phyloP scores from a whole-genome alignment of 1,140 invertebrate genomes.

The Harlomillsia oculata region DNA sequence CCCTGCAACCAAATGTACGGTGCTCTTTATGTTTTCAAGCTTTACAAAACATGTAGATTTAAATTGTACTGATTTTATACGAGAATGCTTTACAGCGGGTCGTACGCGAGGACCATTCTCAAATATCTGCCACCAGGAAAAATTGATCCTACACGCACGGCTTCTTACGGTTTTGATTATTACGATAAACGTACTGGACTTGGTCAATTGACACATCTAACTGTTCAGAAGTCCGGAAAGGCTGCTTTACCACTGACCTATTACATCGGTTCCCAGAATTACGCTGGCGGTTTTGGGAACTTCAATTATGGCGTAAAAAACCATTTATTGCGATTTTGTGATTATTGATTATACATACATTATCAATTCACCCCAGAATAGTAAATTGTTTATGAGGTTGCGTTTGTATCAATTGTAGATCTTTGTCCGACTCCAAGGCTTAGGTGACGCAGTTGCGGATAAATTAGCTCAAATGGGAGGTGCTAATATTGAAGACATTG shows the following conservation, averaged over 20 bases:
- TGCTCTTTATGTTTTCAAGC: neutral
- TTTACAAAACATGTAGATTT: neutral
- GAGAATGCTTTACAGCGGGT: neutral
- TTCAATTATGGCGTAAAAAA: constrained; percentile 22
- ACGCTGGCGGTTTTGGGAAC: constrained; percentile 22
- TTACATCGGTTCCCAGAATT: constrained; percentile 19
- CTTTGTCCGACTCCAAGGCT: constrained; percentile 29
- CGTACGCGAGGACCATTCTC: constrained; percentile 26
- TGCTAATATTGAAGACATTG: constrained; percentile 22
- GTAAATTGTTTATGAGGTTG: neutral
- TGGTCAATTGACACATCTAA: constrained; percentile 10
- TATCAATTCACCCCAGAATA: neutral
- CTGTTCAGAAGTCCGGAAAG: constrained; percentile 23
- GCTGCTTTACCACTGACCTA: constrained; percentile 23
- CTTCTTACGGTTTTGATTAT: constrained; percentile 26
- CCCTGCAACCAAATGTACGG: constrained; percentile 26
- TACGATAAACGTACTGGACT: constrained; percentile 27
- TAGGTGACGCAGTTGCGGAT: constrained; percentile 20
- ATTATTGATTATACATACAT: neutral
- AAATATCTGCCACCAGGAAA: constrained; percentile 30
- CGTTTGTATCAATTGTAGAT: constrained; percentile 19
- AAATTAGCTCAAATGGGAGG: constrained; percentile 3
- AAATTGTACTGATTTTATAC: neutral
- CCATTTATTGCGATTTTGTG: neutral
- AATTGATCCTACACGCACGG: constrained; percentile 24